Evolutionary conservation across 2,113 vertebrate genomes (phyloP).

Genomic region (Cyanoramphus novaezelandiae): DNA sequence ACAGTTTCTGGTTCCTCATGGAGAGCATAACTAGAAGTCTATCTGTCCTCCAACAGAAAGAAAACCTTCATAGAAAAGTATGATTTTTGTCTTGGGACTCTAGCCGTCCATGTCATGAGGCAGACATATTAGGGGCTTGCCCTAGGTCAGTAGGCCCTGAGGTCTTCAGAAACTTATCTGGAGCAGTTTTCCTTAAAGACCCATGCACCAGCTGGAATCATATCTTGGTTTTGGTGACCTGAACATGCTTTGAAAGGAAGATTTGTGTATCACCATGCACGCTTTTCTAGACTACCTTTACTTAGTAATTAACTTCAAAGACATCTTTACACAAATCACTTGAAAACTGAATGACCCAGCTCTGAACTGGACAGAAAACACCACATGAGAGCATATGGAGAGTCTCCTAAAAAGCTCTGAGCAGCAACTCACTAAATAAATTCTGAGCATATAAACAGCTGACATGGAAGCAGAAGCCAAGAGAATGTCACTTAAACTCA

Average conservation of each 20-base stretch:
- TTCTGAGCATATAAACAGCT: not conserved
- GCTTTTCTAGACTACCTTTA: not conserved
- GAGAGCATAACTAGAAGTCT: not conserved
- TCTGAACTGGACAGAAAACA: not conserved
- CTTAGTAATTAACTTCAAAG: not conserved
- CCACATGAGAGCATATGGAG: not conserved
- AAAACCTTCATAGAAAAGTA: not conserved
- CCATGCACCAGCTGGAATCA: not conserved
- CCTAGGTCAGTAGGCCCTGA: not conserved
- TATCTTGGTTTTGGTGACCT: not conserved
- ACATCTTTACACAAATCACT: not conserved
- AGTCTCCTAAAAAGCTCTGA: not conserved
- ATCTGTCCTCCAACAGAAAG: not conserved
- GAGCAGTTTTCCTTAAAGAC: not conserved
- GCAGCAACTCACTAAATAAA: not conserved
- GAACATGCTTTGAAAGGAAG: not conserved
- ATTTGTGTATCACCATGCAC: rapidly evolving
- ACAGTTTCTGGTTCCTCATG: not conserved
- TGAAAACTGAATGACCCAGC: not conserved
- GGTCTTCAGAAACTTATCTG: not conserved
- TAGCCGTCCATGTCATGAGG: not conserved
- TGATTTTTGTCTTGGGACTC: not conserved
- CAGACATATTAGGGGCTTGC: not conserved
- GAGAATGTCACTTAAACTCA: not conserved
- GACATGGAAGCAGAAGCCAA: not conserved